These are phyloP conservation scores for Cottus gobio DNA, from an alignment of 2,113 vertebrate genomes.

Conservation along the genomic window DNA sequence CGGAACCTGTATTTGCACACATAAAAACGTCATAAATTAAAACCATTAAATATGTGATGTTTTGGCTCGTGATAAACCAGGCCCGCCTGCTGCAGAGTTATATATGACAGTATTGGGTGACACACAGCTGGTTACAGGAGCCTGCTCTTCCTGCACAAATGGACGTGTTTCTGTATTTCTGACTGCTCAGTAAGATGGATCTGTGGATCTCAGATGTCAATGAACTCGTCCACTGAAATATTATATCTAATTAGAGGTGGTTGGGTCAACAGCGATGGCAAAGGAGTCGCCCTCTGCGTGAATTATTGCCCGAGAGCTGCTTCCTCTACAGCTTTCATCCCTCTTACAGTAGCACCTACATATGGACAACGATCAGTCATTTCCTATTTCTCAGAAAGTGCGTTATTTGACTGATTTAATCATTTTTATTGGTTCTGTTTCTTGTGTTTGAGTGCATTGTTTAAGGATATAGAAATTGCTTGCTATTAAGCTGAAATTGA, in stretches of 20 bases:
- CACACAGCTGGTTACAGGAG: not conserved
- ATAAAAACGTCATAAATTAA: not conserved
- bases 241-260: conserved; percentile 82
- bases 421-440: not conserved
- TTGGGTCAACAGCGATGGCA: conserved; percentile 76
- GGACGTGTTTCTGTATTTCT: conserved; percentile 26
- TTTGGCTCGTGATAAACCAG: conserved; percentile 11
- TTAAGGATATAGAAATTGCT: not conserved
- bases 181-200: conserved; percentile 62
- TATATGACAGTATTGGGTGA: not conserved
- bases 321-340: conserved; percentile 30
- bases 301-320: conserved; percentile 73
- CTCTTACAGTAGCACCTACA: conserved; percentile 30
- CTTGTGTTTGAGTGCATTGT: not conserved
- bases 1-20: not conserved
- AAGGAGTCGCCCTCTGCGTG: conserved; percentile 75
- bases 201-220: conserved; percentile 75
- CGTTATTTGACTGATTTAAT: not conserved
- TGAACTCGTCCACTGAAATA: conserved; percentile 80
- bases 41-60: not conserved
- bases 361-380: conserved; percentile 27
- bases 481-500: not conserved
- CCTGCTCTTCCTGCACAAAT: not conserved
- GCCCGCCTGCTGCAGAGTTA: conserved; percentile 21
- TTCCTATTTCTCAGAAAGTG: not conserved